A percentile compares a stretch with the other conserved stretches of the same genome.
These are phyloP conservation scores for Reticulitermes speratus DNA, from an alignment of 1,140 invertebrate species.

Conservation along the genomic window DNA sequence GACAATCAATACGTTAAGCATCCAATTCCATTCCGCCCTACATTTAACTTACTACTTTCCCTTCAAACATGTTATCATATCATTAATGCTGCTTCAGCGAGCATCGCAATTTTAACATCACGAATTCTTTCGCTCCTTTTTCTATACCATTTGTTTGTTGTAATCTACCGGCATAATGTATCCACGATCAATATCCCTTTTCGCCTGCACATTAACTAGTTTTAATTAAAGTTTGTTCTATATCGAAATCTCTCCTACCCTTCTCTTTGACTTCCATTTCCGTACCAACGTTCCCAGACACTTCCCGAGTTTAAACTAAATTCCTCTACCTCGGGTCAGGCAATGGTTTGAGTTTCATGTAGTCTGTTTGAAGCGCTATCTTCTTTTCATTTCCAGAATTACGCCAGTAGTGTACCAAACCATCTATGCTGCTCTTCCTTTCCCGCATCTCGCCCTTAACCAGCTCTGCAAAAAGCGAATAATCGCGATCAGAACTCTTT, in stretches of 20 bases:
- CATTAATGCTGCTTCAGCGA: neutral
- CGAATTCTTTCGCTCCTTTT: neutral
- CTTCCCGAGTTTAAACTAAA: neutral
- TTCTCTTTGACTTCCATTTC: neutral
- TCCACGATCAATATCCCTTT: neutral
- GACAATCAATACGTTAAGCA: neutral
- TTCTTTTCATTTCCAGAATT: neutral
- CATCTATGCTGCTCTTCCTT: neutral
- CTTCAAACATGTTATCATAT: neutral
- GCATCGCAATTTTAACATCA: neutral
- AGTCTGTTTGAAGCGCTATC: constrained; percentile 5
- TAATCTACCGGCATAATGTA: constrained; percentile 1
- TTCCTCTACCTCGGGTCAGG: constrained; percentile 13
- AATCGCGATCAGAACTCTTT: neutral
- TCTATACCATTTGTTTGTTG: neutral
- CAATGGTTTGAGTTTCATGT: neutral
- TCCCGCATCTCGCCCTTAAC: neutral
- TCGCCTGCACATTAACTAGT: neutral
- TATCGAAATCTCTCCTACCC: neutral
- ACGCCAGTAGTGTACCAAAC: neutral
- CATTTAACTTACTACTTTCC: neutral
- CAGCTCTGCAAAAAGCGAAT: neutral
- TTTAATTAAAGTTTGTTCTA: constrained; percentile 18
- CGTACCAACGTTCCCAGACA: neutral
- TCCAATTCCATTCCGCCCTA: neutral